These are phyloP conservation scores for Microctenopoma lineatum DNA, from an alignment of 2,797 vertebrate genomes.

Conservation along the genomic window DNA sequence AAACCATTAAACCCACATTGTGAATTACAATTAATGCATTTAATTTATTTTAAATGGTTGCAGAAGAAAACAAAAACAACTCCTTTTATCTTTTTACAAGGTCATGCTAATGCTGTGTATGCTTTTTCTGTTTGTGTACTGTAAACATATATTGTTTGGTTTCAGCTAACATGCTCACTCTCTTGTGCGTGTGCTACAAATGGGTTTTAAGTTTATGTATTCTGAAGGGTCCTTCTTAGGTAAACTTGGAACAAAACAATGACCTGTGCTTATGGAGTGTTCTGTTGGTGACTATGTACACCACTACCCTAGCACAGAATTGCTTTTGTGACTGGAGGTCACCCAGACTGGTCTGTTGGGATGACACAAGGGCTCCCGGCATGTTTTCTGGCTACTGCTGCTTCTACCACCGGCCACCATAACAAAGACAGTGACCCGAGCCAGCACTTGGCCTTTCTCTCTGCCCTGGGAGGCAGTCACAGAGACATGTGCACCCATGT, in stretches of 20 bases:
- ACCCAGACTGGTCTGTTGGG: conserved; percentile 66
- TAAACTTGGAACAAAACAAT: conserved; percentile 27
- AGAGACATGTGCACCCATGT: conserved; percentile 47
- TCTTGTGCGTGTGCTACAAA: conserved; percentile 45
- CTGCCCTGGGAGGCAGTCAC: conserved; percentile 58
- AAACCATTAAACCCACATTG: background rate
- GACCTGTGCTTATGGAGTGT: conserved; percentile 46
- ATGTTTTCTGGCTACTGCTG: conserved; percentile 62
- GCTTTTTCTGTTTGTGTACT: conserved; percentile 26
- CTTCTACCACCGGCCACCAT: conserved; percentile 56
- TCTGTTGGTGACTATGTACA: conserved; percentile 40
- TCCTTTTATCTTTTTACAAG: conserved; percentile 52
- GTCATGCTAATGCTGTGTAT: conserved; percentile 37
- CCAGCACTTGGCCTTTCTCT: conserved; percentile 73
- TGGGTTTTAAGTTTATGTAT: conserved; percentile 39
- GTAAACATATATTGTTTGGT: conserved; percentile 37
- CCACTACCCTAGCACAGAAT: conserved; percentile 42
- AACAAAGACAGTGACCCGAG: conserved; percentile 77
- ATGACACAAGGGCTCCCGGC: conserved; percentile 68
- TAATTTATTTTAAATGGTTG: conserved; percentile 35
- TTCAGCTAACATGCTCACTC: conserved; percentile 26
- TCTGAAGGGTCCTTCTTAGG: conserved; percentile 40
- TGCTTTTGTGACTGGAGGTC: conserved; percentile 68
- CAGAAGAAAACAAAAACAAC: conserved; percentile 42
- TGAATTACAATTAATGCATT: conserved; percentile 8